phyloP scores from a whole-genome alignment of 2,888 invertebrate genomes.

The Cybosia mesomella region DNA sequence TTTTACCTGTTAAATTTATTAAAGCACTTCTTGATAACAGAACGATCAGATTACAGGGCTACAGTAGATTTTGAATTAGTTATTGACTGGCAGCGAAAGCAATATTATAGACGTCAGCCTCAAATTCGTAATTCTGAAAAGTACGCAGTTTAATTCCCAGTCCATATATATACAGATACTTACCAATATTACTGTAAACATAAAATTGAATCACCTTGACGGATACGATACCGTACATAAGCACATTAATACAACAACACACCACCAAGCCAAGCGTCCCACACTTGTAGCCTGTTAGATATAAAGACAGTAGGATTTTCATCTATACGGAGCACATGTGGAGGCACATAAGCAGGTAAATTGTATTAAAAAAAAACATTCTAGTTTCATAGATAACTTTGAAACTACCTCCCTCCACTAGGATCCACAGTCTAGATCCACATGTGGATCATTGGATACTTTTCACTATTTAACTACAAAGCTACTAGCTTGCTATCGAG shows the following conservation, averaged over 20 bases:
- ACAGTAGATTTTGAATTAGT: background rate
- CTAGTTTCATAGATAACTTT: no score
- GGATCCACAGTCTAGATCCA: no score
- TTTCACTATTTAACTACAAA: no score
- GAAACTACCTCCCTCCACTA: no score
- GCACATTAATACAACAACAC: conserved; percentile 13
- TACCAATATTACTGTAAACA: no score
- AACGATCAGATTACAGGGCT: background rate
- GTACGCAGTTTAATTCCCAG: background rate
- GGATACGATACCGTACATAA: background rate
- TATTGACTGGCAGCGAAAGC: background rate
- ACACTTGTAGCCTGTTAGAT: conserved; percentile 8
- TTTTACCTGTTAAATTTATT: background rate
- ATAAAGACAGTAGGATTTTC: background rate
- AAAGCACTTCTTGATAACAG: background rate
- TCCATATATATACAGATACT: conserved; percentile 13
- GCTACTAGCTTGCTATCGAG: no score
- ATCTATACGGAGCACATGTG: background rate
- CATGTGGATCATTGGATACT: no score
- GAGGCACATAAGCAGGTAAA: background rate
- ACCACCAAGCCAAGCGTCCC: conserved; percentile 23
- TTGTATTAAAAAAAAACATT: background rate
- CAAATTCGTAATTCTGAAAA: background rate
- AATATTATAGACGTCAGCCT: background rate
- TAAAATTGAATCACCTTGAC: background rate